These are phyloP conservation scores for Harpegnathos saltator DNA, from an alignment of 1,140 invertebrate genomes.

Conservation along the genomic window DNA sequence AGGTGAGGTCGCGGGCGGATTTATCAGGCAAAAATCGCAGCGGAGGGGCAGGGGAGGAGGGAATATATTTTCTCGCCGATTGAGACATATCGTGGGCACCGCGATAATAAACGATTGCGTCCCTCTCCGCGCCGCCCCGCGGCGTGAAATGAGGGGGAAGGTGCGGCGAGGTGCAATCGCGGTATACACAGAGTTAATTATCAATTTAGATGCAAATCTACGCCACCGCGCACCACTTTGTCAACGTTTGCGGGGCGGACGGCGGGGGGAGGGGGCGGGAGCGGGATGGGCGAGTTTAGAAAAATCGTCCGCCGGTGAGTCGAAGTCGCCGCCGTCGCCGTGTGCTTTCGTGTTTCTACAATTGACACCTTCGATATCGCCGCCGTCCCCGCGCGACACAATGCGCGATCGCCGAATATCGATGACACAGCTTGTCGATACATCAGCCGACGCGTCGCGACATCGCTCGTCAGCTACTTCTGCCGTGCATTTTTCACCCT, in stretches of 20 bases:
- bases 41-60: no score
- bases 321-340: background rate
- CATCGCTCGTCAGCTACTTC: conserved; percentile 68
- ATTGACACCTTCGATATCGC: conserved; percentile 27
- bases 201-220: conserved; percentile 30
- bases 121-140: no score
- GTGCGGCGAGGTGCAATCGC: background rate
- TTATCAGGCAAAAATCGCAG: conserved; percentile 59
- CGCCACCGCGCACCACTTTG: background rate
- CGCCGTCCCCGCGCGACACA: background rate
- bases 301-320: conserved; percentile 10
- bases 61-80: conserved; percentile 53
- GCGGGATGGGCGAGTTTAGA: no score
- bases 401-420: background rate
- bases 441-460: conserved; percentile 22
- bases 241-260: background rate
- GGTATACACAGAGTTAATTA: conserved; percentile 24
- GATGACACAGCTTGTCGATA: conserved; percentile 34
- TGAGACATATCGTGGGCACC: conserved; percentile 63
- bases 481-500: conserved; percentile 67
- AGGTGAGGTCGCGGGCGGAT: conserved; percentile 32
- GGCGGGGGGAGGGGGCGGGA: no score
- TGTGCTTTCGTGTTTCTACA: background rate
- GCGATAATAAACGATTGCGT: conserved; percentile 50
- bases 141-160: background rate